Conservation (phyloP, 2,888 invertebrate genomes). For the Meteorus colon region DNA sequence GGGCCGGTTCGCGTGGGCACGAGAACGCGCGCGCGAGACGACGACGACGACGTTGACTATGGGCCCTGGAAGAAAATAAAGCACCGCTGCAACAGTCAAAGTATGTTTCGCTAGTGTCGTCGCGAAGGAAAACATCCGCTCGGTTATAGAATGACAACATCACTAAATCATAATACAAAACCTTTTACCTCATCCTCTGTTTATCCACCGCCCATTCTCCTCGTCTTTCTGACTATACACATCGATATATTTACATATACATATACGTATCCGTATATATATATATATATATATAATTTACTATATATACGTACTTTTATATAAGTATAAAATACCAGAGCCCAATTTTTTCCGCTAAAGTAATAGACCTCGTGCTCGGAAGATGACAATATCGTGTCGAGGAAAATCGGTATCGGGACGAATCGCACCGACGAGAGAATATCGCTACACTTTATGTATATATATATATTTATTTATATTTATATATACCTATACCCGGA, state of each 20-base stretch:
- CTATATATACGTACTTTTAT: neutral
- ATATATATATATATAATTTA: neutral
- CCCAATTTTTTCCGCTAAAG: neutral
- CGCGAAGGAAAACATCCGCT: slow-evolving; percentile 35
- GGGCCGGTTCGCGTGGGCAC: slow-evolving; percentile 38
- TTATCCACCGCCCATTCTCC: slow-evolving; percentile 48
- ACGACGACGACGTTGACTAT: neutral
- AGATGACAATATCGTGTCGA: slow-evolving; percentile 10
- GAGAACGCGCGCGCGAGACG: slow-evolving; percentile 33
- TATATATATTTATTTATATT: slow-evolving; percentile 2
- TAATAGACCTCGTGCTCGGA: neutral
- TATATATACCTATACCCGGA: slow-evolving; percentile 19
- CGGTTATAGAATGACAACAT: slow-evolving; percentile 42
- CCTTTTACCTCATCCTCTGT: slow-evolving; percentile 39
- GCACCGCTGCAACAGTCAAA: slow-evolving; percentile 23
- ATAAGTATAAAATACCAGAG: neutral
- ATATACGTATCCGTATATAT: neutral
- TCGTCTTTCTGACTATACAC: slow-evolving; percentile 17
- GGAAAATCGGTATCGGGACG: slow-evolving; percentile 6
- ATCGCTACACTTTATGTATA: neutral
- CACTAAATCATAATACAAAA: slow-evolving; percentile 59
- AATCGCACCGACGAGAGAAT: neutral
- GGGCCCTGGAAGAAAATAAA: slow-evolving; percentile 9
- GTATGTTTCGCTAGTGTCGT: slow-evolving; percentile 38
- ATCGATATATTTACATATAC: neutral